Base-by-base conservation (phyloP, 2,113 vertebrate genomes). In the Peromyscus californicus region DNA sequence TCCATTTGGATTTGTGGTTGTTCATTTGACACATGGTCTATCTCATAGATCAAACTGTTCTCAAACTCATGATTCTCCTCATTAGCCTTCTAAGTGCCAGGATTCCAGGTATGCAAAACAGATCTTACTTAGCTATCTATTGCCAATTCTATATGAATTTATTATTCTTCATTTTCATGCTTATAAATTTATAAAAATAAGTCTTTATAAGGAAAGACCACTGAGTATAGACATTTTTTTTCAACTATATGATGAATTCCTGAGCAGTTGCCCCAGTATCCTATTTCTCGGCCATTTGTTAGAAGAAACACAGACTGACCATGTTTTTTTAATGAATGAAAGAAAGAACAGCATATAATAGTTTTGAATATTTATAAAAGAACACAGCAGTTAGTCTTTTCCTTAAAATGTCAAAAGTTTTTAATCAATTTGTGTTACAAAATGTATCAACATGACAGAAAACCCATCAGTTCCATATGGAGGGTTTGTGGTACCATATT, bases 351-450 rank as follows among this genome's bases (percentile, higher is more conserved):
- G 84, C 90, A 59, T 24, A 61, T 45, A 89, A 75, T 79, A 92
- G 17, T 13, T 96, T 79, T 92, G 57, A 51, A 78, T 80, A 80
- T n/a, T 59, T 91, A 75, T 59, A 94, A 86, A 76, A 78, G 15
- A 94, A 51, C 39, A 94, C 33, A 93, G 75, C 69, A 70, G 63
- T 78, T 79, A 13, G 39, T 57, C 10, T n/a, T 69, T 93, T 85
- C 57, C 80, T 94, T 69, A 89, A 95, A 95, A 33, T 79, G 90
- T 80, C 48, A 80, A 85, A 94, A 79, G 3, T 54, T 72, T 51
- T 85, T 75, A 67, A 94, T 88, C n/a, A 94, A 69, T 54, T 84
- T 91, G 80, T 86, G 45, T 89, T 84, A 90, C 51, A 93, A 97
- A 97, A 85, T 24, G 51, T 12, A 51, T 10, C 57, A 48, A n/a